Evolutionary conservation across 2,797 vertebrate genomes (phyloP), one percentile per base, ranked within the genome.

Genomic region (Centropyge bicolor): DNA sequence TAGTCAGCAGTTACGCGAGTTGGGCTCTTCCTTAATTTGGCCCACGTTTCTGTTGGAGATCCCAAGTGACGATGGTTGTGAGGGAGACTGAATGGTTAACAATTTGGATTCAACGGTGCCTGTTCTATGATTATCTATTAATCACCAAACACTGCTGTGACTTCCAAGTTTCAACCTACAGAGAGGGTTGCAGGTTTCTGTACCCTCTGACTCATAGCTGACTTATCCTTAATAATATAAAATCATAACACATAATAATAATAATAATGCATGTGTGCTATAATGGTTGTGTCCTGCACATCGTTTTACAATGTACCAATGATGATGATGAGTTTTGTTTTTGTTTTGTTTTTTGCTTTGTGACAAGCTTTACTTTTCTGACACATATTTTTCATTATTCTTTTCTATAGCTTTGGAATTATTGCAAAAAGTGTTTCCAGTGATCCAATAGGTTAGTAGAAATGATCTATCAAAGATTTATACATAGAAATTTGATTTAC

Each of bases 1-100:
- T 11, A 48, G 80, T 77, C 77, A 80, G 80, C 76, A 84, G 60
- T 76, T 72, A 57, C 41, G 76, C 59, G 59, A 74, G 64, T 74
- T 76, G 24, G 38, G 63, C 40, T 64, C 52, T 40, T 56, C 27
- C 24, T 72, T 75, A 65, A 72, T 78, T 78, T 88, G 73, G 46
- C 48, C 49, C 27, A 80, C 9, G 55, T 81, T 78, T 70, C 38
- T 71, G n/a, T n/a, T 24, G 46, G 36, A 85, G 65, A 80, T 69
- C 69, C 4, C 40, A 62, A 5, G 1, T 70, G 62, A 63, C 76
- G 49, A 74, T 27, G 24, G 48, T 38, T 57, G 63, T 73, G 16
- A 22, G 8, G 46, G 8, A 35, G 2, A 69, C 17, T 38, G 27
- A 48, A 63, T 70, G 61, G 40, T 64, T 48, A 59, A 70, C 27